phyloP scores from a whole-genome alignment of 2,888 invertebrate species.

The Elegia similella region DNA sequence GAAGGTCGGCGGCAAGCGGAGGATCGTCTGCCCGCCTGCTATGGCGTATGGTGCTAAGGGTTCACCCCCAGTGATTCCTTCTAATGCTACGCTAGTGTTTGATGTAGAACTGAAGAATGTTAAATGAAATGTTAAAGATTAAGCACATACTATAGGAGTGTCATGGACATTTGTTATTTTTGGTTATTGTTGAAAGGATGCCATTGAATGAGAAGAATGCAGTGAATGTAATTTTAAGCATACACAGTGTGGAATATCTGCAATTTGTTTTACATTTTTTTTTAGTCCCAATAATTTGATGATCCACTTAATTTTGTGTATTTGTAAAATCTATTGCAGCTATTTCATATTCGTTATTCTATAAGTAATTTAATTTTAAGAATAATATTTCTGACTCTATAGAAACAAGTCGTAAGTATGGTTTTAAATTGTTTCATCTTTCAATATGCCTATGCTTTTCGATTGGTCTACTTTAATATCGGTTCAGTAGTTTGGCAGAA shows the following conservation, averaged over 20 bases:
- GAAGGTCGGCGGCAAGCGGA: constrained; percentile 96
- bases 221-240: constrained; percentile 31
- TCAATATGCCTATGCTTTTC: too few relatives aligned
- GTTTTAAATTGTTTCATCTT: constrained; percentile 11
- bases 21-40: constrained; percentile 90
- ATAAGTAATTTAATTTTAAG: constrained; percentile 38
- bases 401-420: constrained; percentile 15
- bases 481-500: too few relatives aligned
- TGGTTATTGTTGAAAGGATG: constrained; percentile 47
- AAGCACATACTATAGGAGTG: constrained; percentile 40
- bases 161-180: constrained; percentile 42
- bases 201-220: constrained; percentile 44
- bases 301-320: constrained; percentile 11
- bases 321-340: constrained; percentile 32
- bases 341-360: constrained; percentile 41
- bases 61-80: constrained; percentile 92
- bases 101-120: constrained; percentile 94
- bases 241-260: constrained; percentile 34
- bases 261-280: constrained; percentile 23
- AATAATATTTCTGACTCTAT: constrained; percentile 26
- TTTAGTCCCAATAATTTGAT: constrained; percentile 3
- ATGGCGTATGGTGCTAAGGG: constrained; percentile 93
- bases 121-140: constrained; percentile 67
- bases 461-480: too few relatives aligned
- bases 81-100: constrained; percentile 92